Conservation (phyloP, 2,113 vertebrate genomes). For the Axis porcinus region DNA sequence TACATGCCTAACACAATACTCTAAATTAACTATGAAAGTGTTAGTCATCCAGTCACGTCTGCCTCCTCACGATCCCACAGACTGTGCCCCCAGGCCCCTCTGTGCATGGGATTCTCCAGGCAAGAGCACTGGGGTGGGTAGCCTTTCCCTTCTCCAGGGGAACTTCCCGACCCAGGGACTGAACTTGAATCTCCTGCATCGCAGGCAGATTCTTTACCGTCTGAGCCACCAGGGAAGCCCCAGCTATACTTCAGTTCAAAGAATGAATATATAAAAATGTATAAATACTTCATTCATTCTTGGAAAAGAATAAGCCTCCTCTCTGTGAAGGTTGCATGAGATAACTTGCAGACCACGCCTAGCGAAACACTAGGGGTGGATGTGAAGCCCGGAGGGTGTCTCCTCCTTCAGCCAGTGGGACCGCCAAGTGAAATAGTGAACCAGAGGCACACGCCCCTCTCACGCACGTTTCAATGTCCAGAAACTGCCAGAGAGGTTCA, state of each 20-base stretch:
- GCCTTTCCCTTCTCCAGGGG: background rate
- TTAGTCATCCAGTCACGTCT: background rate
- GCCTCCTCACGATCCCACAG: background rate
- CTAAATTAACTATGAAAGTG: accelerated
- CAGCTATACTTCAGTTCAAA: background rate
- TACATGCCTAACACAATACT: background rate
- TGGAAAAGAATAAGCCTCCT: background rate
- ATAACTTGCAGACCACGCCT: background rate
- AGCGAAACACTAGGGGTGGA: accelerated
- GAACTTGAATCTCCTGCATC: background rate
- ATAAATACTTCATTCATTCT: background rate
- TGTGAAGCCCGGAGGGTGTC: background rate
- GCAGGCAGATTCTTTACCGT: background rate
- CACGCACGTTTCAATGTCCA: background rate
- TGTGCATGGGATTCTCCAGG: background rate
- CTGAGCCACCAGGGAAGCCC: background rate
- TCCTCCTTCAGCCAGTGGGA: background rate
- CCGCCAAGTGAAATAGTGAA: accelerated
- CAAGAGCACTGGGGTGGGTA: background rate
- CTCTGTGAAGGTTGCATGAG: background rate
- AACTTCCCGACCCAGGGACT: background rate
- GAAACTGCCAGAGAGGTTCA: accelerated
- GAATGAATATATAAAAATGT: no score
- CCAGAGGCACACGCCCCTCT: background rate
- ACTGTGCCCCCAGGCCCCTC: background rate